Conservation (phyloP, 2,113 vertebrate species). For the Trichechus manatus region DNA sequence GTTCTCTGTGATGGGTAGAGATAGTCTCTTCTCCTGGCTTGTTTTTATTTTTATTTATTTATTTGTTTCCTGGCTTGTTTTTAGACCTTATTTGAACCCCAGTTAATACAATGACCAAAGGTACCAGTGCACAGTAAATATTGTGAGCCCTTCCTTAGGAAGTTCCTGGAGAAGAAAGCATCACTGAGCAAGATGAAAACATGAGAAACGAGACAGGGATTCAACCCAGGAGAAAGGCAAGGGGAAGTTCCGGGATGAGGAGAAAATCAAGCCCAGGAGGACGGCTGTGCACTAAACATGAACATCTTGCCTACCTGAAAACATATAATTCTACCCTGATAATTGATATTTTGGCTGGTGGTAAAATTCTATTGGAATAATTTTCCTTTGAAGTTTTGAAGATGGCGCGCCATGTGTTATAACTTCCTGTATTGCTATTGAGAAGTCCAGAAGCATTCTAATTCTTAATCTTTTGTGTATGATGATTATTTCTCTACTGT, state of each 20-base stretch:
- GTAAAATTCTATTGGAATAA: neutral
- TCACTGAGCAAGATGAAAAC: neutral
- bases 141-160: neutral
- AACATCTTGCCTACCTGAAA: neutral
- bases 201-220: neutral
- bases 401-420: neutral
- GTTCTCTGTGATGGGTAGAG: neutral
- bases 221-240: neutral
- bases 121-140: neutral
- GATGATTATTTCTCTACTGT: neutral
- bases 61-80: no score
- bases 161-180: neutral
- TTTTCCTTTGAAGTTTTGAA: conserved; percentile 10
- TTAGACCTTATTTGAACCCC: neutral
- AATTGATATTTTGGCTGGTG: neutral
- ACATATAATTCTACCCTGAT: neutral
- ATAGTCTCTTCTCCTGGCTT: neutral
- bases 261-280: neutral
- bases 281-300: no score
- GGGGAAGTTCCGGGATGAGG: neutral
- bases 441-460: neutral
- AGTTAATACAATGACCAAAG: neutral
- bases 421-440: neutral
- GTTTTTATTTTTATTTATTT: no score
- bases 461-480: conserved; percentile 1